Conservation (phyloP, 2,888 invertebrate species). For the Leptinotarsa tumamoca region DNA sequence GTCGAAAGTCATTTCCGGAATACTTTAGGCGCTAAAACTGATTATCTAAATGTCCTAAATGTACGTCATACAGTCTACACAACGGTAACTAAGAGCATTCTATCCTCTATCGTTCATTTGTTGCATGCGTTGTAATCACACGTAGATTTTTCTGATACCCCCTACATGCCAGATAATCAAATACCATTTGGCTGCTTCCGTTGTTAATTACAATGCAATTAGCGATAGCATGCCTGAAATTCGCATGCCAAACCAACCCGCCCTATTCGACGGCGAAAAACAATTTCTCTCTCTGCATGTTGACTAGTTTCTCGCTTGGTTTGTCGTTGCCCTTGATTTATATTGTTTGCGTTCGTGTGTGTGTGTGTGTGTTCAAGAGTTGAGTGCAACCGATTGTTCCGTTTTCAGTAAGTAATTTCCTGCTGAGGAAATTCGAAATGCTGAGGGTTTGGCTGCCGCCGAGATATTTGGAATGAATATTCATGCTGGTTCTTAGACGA, state of each 20-base stretch:
- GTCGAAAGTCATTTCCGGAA: too few relatives aligned
- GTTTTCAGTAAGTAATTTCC: constrained; percentile 10
- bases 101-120: constrained; percentile 5
- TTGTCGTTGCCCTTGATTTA: constrained; percentile 13
- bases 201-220: background rate
- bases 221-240: background rate
- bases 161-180: background rate
- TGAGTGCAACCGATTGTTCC: constrained; percentile 6
- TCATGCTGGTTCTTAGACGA: too few relatives aligned
- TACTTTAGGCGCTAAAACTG: too few relatives aligned
- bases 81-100: background rate
- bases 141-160: background rate
- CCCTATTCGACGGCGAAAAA: background rate
- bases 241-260: background rate
- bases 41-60: too few relatives aligned
- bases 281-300: constrained; percentile 1
- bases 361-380: constrained; percentile 1
- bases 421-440: background rate
- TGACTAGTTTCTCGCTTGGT: constrained; percentile 9
- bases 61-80: too few relatives aligned
- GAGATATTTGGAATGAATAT: too few relatives aligned
- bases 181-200: background rate
- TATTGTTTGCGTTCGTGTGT: constrained; percentile 10
- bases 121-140: background rate
- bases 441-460: background rate